A percentile compares a stretch with the other conserved stretches of the same genome.
Evolutionary conservation across 1,140 invertebrate genomes (phyloP).

Genomic region (Trissolcus basalis): DNA sequence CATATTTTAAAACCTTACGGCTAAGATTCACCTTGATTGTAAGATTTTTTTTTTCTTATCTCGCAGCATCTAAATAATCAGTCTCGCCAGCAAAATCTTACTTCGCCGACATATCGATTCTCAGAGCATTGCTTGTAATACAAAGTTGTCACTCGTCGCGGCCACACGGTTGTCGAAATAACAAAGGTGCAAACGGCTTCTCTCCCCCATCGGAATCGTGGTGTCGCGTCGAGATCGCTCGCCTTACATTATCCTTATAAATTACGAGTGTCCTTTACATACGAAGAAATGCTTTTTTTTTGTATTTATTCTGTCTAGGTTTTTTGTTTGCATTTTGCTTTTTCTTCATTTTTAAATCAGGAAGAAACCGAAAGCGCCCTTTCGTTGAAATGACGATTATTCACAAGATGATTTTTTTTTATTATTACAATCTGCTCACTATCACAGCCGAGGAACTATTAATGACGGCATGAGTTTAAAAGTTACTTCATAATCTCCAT

Average conservation of each 20-base stretch:
- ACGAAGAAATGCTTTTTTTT: conserved; percentile 55
- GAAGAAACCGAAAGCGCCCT: conserved; percentile 42
- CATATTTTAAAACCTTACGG: conserved; percentile 32
- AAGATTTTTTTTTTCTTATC: conserved; percentile 30
- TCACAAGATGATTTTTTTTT: conserved; percentile 42
- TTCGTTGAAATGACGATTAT: conserved; percentile 36
- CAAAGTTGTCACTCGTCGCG: conserved; percentile 35
- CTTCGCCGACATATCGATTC: conserved; percentile 49
- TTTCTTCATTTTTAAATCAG: conserved; percentile 38
- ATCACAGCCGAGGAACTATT: conserved; percentile 58
- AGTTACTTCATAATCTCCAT: too few species aligned
- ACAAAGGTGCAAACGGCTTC: conserved; percentile 25
- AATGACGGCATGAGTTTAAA: conserved; percentile 39
- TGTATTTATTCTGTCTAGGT: conserved; percentile 31
- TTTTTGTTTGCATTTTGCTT: too few species aligned
- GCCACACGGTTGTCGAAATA: conserved; percentile 23
- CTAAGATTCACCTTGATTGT: conserved; percentile 54
- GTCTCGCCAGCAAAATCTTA: conserved; percentile 58
- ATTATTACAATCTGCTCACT: conserved; percentile 53
- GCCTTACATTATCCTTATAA: conserved; percentile 54
- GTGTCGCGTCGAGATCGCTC: conserved; percentile 34
- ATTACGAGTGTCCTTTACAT: conserved; percentile 57
- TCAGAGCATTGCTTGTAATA: conserved; percentile 58
- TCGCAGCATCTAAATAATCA: conserved; percentile 53
- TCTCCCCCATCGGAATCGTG: conserved; percentile 19